These are phyloP conservation scores for Stigmatopora nigra DNA, from an alignment of 2,113 vertebrate species.

Conservation along the genomic window DNA sequence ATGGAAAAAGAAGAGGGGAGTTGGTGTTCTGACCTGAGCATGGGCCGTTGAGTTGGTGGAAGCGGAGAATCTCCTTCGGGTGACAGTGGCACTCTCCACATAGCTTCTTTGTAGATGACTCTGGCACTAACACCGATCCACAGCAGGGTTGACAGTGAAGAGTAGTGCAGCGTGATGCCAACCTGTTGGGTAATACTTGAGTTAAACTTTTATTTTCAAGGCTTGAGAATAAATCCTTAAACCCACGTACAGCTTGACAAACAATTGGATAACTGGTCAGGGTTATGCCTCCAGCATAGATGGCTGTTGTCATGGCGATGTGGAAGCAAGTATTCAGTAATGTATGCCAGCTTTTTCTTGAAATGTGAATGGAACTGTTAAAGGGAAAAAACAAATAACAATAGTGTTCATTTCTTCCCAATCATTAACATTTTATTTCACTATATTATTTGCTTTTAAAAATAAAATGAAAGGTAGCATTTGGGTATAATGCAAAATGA, in stretches of 20 bases:
- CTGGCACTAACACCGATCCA: slow-evolving; percentile 93
- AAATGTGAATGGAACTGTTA: slow-evolving; percentile 83
- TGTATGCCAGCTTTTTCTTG: slow-evolving; percentile 93
- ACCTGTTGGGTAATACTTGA: slow-evolving; percentile 69
- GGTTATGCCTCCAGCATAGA: slow-evolving; percentile 89
- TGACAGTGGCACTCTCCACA: slow-evolving; percentile 77
- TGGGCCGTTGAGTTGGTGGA: slow-evolving; percentile 79
- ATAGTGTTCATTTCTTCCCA: neutral
- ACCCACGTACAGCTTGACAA: slow-evolving; percentile 84
- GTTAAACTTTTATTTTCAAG: neutral
- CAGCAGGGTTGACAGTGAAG: slow-evolving; percentile 89
- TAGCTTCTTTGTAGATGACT: slow-evolving; percentile 88
- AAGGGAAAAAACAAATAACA: slow-evolving; percentile 12
- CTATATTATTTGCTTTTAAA: neutral
- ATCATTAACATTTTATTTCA: neutral
- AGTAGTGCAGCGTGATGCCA: slow-evolving; percentile 93
- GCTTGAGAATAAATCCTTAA: neutral
- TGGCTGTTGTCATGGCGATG: slow-evolving; percentile 90
- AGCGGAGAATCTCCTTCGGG: slow-evolving; percentile 73
- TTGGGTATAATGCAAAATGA: neutral
- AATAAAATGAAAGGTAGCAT: too few species aligned
- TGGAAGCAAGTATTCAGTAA: slow-evolving; percentile 95
- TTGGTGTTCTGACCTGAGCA: slow-evolving; percentile 82
- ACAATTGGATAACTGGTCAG: slow-evolving; percentile 83
- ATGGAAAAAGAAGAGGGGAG: slow-evolving; percentile 11